phyloP scores from a whole-genome alignment of 2,113 vertebrate species.

The Microtus oregoni region DNA sequence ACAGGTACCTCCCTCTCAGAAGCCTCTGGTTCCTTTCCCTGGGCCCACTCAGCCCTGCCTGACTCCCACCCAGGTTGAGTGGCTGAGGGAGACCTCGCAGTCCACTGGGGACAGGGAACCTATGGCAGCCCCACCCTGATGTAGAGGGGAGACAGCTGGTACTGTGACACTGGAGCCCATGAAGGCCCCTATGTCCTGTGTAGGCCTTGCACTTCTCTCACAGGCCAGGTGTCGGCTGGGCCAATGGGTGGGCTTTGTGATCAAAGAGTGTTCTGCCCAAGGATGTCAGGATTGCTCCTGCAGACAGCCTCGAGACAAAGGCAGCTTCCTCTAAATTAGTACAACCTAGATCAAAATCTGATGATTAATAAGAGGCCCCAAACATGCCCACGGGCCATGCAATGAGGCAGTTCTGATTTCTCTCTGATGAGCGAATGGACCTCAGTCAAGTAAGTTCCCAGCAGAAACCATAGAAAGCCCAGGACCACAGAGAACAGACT shows the following conservation, averaged over 20 bases:
- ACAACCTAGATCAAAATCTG: rapidly evolving
- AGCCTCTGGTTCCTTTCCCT: neutral
- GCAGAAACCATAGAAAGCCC: neutral
- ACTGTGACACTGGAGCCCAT: neutral
- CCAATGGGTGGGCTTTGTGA: neutral
- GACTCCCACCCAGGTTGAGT: neutral
- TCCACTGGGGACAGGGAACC: neutral
- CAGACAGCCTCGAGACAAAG: neutral
- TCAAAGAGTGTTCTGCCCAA: neutral
- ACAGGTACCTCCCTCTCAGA: neutral
- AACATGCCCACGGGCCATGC: rapidly evolving
- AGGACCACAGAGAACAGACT: neutral
- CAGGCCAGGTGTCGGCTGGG: rapidly evolving
- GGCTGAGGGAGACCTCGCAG: neutral
- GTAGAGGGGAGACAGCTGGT: neutral
- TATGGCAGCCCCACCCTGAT: neutral
- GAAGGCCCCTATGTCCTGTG: neutral
- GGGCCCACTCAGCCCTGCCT: neutral
- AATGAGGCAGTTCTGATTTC: neutral
- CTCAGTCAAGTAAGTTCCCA: neutral
- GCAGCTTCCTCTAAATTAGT: neutral
- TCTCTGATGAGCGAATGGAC: neutral
- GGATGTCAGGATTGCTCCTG: neutral
- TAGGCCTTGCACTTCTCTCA: neutral
- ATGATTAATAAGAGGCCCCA: neutral